Base-by-base conservation (phyloP, 2,797 vertebrate genomes). In the Acestrorhynchus altus region DNA sequence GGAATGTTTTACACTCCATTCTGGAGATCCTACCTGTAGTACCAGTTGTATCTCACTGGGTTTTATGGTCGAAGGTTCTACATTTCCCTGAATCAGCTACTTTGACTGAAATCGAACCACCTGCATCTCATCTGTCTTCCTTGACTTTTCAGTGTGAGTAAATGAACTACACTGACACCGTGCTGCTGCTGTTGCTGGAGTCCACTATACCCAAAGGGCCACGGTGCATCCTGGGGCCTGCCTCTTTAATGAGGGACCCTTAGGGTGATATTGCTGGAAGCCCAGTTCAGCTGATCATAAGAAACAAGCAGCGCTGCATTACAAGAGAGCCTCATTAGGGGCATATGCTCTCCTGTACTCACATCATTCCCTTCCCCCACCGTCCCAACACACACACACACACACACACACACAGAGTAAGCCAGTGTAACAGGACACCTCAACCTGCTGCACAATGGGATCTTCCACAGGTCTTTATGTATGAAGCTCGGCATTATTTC, bases 301-400 rank as follows among this genome's bases (percentile, higher is more conserved):
- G 89, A 92, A 91, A 91, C 85, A 84, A 86, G 80, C 88, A 84
- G 86, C 89, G 89, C 90, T 89, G 90, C 87, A 88, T 89, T 91
- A 90, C 90, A 92, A 86, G 89, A 92, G 92, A 90, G 87, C 87
- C 89, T 92, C 90, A 93, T 93, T 92, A 92, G 89, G 88, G 86
- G 77, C 90, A 90, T 92, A 91, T 91, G 89, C 90, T 90, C 86
- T 88, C 87, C 86, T 85, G 90, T 90, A 88, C 89, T 90, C 89
- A 92, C 89, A 93, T 89, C 83, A 89, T 79, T 81, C 86, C 74
- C 24, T 76, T 81, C 84, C 69, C 60, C 56, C 68, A 40, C 31
- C 57, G n/a, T n/a, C 72, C n/a, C 20, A 28, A 64, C 61, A 42
- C 61, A 64, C 63, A 65, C 52, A 56, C 31, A 35, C 22, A 24